A percentile compares a stretch with the other conserved stretches of the same genome.
These are phyloP conservation scores for Pangasius djambal DNA, from an alignment of 2,797 vertebrate species.

Conservation along the genomic window DNA sequence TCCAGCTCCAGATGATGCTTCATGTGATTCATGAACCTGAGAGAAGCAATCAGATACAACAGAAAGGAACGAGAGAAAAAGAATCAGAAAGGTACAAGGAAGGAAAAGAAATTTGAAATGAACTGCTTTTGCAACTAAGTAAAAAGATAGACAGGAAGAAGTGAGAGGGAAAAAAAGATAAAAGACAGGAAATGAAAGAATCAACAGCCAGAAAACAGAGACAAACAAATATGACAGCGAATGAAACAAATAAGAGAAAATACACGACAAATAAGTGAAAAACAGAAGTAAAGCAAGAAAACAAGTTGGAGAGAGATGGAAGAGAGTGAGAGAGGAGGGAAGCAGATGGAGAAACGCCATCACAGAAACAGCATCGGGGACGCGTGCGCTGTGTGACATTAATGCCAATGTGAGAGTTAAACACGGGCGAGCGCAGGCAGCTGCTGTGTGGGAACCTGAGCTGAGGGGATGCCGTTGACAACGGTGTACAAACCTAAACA, in stretches of 20 bases:
- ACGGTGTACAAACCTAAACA: constrained; percentile 14
- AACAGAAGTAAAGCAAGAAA: background rate
- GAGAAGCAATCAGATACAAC: background rate
- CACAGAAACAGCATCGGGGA: constrained; percentile 23
- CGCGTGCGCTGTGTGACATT: constrained; percentile 36
- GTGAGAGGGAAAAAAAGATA: background rate
- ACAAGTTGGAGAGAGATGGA: background rate
- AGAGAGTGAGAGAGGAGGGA: background rate
- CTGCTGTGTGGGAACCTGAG: constrained; percentile 23
- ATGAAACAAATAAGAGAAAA: background rate
- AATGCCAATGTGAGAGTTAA: constrained; percentile 28
- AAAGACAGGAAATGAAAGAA: background rate
- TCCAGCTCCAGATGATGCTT: constrained; percentile 98
- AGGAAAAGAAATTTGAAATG: background rate
- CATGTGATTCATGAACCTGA: constrained; percentile 99
- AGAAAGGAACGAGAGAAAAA: background rate
- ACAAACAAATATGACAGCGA: background rate
- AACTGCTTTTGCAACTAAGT: background rate
- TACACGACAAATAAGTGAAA: background rate
- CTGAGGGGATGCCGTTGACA: constrained; percentile 28
- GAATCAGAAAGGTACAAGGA: background rate
- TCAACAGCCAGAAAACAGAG: background rate
- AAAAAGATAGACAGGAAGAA: background rate
- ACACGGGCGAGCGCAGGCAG: constrained; percentile 20
- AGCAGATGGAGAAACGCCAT: constrained; percentile 15